phyloP scores from a whole-genome alignment of 2,797 vertebrate species.

The Propithecus perrieri region DNA sequence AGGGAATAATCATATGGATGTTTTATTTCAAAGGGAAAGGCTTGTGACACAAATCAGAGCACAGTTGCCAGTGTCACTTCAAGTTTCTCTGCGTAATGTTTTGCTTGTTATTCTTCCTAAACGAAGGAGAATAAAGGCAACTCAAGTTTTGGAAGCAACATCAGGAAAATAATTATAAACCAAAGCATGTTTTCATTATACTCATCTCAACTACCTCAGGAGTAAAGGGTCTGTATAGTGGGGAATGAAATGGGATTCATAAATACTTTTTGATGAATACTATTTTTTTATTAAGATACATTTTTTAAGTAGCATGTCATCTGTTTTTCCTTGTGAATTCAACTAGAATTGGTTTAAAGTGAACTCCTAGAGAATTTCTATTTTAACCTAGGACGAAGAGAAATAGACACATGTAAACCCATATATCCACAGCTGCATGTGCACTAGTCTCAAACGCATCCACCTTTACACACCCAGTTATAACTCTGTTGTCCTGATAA shows the following conservation, averaged over 20 bases:
- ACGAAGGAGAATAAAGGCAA: neutral
- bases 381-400: neutral
- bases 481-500: neutral
- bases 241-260: neutral
- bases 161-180: neutral
- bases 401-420: neutral
- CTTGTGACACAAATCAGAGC: neutral
- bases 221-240: neutral
- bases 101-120: neutral
- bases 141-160: neutral
- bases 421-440: neutral
- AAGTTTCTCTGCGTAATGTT: neutral
- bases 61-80: neutral
- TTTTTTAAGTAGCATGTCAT: neutral
- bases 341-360: neutral
- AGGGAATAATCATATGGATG: neutral
- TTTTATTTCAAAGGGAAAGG: neutral
- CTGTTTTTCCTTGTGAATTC: neutral
- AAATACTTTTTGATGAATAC: slow-evolving; percentile 2
- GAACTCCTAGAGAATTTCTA: neutral
- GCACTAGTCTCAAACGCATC: neutral
- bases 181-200: neutral
- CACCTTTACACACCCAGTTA: neutral
- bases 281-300: neutral
- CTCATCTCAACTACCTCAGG: neutral